These are phyloP conservation scores for Papilio dardanus DNA, from an alignment of 1,140 invertebrate species.

Conservation along the genomic window DNA sequence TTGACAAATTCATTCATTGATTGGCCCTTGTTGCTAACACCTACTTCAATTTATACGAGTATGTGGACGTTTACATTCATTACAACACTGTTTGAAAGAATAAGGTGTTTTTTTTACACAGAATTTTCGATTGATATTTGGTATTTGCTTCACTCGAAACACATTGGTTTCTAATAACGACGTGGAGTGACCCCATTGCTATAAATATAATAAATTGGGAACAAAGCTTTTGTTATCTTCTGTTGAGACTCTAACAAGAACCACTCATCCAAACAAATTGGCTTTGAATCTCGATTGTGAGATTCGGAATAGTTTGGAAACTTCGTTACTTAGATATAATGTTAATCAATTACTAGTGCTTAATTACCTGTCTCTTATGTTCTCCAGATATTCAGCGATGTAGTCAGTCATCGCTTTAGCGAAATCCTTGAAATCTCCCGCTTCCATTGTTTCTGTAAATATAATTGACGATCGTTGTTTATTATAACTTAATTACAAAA, in stretches of 20 bases:
- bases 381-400: slow-evolving; percentile 92
- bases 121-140: neutral
- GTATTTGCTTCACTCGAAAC: neutral
- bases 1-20: slow-evolving; percentile 1
- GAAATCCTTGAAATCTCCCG: slow-evolving; percentile 90
- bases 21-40: neutral
- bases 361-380: slow-evolving; percentile 90
- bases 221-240: neutral
- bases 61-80: neutral
- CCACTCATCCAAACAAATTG: neutral
- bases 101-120: neutral
- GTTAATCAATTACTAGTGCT: neutral
- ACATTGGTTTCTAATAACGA: neutral
- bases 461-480: slow-evolving; percentile 38
- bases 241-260: neutral
- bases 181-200: neutral
- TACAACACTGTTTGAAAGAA: neutral
- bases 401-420: slow-evolving; percentile 91
- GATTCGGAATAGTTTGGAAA: neutral
- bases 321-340: neutral
- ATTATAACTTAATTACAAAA: slow-evolving; percentile 21
- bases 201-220: neutral
- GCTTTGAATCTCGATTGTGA: neutral
- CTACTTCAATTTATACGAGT: neutral
- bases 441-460: slow-evolving; percentile 86